Base-by-base conservation (phyloP, 2,113 vertebrate species). In the Hemibates koningsi region DNA sequence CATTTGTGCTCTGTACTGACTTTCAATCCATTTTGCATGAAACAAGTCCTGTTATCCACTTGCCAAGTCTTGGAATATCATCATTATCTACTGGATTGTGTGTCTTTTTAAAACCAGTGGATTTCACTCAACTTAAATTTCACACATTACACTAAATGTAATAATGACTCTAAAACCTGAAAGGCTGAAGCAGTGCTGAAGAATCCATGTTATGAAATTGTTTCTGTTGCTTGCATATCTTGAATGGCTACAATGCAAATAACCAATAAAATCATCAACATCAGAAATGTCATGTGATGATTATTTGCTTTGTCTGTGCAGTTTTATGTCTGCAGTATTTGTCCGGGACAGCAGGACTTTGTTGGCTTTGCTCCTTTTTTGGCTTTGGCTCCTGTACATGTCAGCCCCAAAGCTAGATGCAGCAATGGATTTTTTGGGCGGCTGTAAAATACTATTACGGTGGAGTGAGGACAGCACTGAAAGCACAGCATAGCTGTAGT, bases 401-500 rank as follows among this genome's bases (percentile, higher is more conserved):
- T 92, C 85, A 81, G 83, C 82, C 57, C 81, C 66, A 68, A 76
- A 88, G 66, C 86, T 85, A 79, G 76, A 90, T 76, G 88, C 84
- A 24, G 82, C 7, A 52, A 81, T 83, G 82, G 68, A 92, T 85
- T 87, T 88, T 87, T 90, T 36, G 81, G 85, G 85, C 45, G 71
- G 84, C 21, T 71, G 87, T 92, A 89, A 93, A 93, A 90, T 84
- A 90, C 63, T 71, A 63, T 68, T 83, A 90, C 53, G 14, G 54
- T 21, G 78, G 87, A 91, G 90, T 86, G 90, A 88, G 82, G 94
- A 93, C 86, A 90, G 92, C 36, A 52, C 56, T 92, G 93, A 92
- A 92, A 92, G 87, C 86, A 57, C 61, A 90, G 88, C 88, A 71
- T 91, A 86, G 93, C 93, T 90, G 87, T 90, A 90, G 93, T 90